Evolutionary conservation across 2,113 vertebrate species (phyloP).

Genomic region (Cairina moschata): DNA sequence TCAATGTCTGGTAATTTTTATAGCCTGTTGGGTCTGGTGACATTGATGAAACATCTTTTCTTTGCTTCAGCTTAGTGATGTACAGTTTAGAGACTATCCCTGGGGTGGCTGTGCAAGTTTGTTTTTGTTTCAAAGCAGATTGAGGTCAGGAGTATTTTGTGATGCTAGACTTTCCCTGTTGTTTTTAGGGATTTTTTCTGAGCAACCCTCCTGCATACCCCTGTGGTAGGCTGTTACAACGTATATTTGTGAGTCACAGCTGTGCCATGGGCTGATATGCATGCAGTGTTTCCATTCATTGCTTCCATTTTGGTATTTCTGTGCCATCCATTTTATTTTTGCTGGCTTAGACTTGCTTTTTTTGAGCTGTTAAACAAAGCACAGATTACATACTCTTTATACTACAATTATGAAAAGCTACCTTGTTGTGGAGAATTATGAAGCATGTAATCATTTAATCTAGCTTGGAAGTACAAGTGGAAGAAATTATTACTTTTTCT

Average conservation of each 20-base stretch:
- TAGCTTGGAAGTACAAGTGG: neutral
- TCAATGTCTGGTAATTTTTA: neutral
- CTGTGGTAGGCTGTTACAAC: neutral
- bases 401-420: neutral
- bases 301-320: neutral
- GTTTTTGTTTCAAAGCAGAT: neutral
- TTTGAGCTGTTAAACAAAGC: slow-evolving; percentile 3
- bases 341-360: neutral
- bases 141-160: neutral
- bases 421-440: neutral
- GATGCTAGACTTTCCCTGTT: neutral
- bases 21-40: neutral
- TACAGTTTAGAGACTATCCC: neutral
- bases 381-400: neutral
- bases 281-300: fast-evolving
- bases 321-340: slow-evolving; percentile 8
- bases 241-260: neutral
- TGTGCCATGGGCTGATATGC: neutral
- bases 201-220: neutral
- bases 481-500: neutral
- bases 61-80: neutral
- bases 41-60: neutral
- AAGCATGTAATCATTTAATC: neutral
- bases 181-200: neutral
- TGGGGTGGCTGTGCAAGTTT: fast-evolving